Conservation (phyloP, 2,113 vertebrate species). For the Pica pica region DNA sequence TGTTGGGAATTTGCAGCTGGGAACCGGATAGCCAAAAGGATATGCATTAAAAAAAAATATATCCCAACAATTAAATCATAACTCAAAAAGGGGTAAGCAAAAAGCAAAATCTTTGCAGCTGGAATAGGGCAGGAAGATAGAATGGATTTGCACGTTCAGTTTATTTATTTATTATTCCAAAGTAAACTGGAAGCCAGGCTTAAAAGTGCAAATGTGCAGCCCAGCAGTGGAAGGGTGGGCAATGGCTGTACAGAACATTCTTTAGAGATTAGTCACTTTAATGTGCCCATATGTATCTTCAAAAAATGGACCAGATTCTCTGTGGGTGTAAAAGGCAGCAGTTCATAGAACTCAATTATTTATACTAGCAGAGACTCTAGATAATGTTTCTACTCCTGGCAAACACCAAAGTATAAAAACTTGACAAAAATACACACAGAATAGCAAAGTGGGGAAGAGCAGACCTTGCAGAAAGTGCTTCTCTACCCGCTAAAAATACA, state of each 20-base stretch:
- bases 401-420: background rate
- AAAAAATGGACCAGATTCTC: background rate
- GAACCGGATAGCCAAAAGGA: background rate
- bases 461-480: background rate
- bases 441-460: background rate
- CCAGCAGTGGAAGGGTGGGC: background rate
- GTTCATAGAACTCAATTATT: background rate
- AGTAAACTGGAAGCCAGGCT: background rate
- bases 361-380: background rate
- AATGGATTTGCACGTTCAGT: background rate
- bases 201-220: background rate
- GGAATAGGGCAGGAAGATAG: background rate
- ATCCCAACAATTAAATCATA: background rate
- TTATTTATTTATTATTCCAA: background rate
- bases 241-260: background rate
- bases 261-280: slow-evolving; percentile 32
- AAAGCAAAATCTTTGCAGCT: background rate
- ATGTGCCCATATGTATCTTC: background rate
- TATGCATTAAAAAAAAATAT: background rate
- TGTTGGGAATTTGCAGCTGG: background rate
- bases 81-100: background rate
- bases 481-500: background rate
- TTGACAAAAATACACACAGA: background rate
- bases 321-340: background rate
- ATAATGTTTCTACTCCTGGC: background rate